Conservation (phyloP, 2,797 vertebrate genomes). For the Dallia pectoralis region DNA sequence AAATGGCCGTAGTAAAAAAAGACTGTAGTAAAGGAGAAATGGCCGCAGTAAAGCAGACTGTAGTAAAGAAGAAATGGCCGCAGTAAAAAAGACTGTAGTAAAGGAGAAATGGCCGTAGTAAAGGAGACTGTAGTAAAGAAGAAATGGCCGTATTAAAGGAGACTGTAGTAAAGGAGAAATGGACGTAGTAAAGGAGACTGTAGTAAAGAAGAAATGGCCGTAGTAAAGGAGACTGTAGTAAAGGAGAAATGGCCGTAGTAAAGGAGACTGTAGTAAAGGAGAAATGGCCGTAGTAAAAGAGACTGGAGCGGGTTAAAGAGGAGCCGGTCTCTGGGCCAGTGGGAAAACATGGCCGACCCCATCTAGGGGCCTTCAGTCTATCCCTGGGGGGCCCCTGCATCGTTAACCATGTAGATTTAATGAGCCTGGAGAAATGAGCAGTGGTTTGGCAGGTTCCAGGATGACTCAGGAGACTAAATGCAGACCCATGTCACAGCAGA, state of each 20-base stretch:
- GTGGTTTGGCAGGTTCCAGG: slow-evolving; percentile 11
- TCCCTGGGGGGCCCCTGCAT: slow-evolving; percentile 23
- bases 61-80: not conserved
- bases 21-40: not conserved
- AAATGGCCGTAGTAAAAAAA: too few relatives aligned
- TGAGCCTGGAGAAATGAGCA: slow-evolving; percentile 30
- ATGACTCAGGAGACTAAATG: slow-evolving; percentile 46
- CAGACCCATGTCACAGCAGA: slow-evolving; percentile 35
- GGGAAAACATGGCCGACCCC: not conserved
- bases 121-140: too few relatives aligned
- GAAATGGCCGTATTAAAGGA: not conserved
- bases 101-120: not conserved
- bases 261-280: not conserved
- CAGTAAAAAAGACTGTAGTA: not conserved
- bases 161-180: too few relatives aligned
- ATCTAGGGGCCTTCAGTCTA: not conserved
- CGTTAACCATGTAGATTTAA: slow-evolving; percentile 49
- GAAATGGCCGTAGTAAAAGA: not conserved
- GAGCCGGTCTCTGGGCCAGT: not conserved
- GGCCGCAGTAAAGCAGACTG: not conserved
- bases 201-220: too few relatives aligned
- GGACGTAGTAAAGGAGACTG: too few relatives aligned
- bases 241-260: too few relatives aligned
- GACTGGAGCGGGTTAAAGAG: too few relatives aligned
- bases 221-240: too few relatives aligned